These are phyloP conservation scores for Tricholaema leucomelas DNA, from an alignment of 2,113 vertebrate genomes.

Conservation along the genomic window DNA sequence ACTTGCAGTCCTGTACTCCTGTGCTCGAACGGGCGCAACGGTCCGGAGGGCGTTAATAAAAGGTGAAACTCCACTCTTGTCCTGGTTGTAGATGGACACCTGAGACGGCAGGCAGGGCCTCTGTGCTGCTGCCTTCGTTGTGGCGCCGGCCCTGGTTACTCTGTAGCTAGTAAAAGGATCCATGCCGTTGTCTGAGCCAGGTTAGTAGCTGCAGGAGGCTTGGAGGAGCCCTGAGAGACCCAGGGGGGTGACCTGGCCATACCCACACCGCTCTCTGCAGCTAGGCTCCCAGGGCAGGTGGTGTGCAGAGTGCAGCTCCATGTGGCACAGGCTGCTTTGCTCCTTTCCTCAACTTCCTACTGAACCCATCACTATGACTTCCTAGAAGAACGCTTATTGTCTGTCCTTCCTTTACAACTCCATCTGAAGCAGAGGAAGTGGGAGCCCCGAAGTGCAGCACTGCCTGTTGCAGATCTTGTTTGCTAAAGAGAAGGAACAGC, in stretches of 20 bases:
- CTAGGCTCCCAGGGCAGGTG: not conserved
- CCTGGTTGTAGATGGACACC: conserved; percentile 70
- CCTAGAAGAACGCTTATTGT: not conserved
- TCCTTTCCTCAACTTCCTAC: not conserved
- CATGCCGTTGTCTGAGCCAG: conserved; percentile 66
- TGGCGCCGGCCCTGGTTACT: conserved; percentile 24
- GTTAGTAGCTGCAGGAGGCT: conserved; percentile 18
- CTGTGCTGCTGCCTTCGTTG: conserved; percentile 57
- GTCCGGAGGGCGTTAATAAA: conserved; percentile 75
- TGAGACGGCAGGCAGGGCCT: conserved; percentile 53
- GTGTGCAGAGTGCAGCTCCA: conserved; percentile 1
- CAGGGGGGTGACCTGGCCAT: not conserved
- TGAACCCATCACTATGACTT: not conserved
- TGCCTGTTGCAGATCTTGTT: conserved; percentile 23
- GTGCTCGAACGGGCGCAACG: conserved; percentile 66
- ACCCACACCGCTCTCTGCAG: not conserved
- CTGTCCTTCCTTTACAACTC: conserved; percentile 37
- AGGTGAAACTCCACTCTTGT: conserved; percentile 69
- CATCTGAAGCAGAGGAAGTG: not conserved
- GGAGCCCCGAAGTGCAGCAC: conserved; percentile 26
- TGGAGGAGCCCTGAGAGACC: conserved; percentile 16
- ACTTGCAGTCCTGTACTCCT: conserved; percentile 71
- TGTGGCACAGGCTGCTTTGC: conserved; percentile 23
- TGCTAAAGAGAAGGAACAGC: not conserved
- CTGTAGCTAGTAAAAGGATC: conserved; percentile 59